phyloP scores from a whole-genome alignment of 2,888 invertebrate species.

The Caradrina clavipalpis region DNA sequence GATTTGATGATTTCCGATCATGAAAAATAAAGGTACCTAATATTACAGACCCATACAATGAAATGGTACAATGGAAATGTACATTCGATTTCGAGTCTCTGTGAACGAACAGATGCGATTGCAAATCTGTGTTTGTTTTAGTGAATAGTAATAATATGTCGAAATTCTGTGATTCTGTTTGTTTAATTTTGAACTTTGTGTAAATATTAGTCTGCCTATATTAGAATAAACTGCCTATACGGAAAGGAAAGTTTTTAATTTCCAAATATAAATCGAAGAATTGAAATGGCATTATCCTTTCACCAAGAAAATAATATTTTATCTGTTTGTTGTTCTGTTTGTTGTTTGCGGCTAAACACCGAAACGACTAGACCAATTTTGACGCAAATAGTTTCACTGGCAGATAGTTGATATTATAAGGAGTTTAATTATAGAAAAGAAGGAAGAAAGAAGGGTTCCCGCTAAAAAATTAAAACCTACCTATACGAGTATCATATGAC shows the following conservation, averaged over 20 bases:
- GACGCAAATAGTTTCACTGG: too few species aligned
- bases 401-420: too few species aligned
- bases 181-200: slow-evolving; percentile 9
- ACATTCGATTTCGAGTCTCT: background rate
- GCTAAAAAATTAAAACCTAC: too few species aligned
- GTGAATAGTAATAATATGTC: slow-evolving; percentile 17
- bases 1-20: too few species aligned
- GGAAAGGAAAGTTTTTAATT: background rate
- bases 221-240: background rate
- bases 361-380: too few species aligned
- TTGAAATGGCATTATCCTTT: background rate
- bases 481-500: too few species aligned
- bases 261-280: background rate
- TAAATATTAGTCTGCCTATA: slow-evolving; percentile 1
- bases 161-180: slow-evolving; percentile 6
- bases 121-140: slow-evolving; percentile 14
- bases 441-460: too few species aligned
- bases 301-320: background rate
- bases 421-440: too few species aligned
- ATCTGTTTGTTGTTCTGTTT: too few species aligned
- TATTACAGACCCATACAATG: background rate
- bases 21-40: too few species aligned
- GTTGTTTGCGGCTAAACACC: too few species aligned
- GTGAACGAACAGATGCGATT: slow-evolving; percentile 10
- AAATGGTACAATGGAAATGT: background rate